These are phyloP conservation scores for Drosophila formosana DNA, from an alignment of 2,888 invertebrate species.

Conservation along the genomic window DNA sequence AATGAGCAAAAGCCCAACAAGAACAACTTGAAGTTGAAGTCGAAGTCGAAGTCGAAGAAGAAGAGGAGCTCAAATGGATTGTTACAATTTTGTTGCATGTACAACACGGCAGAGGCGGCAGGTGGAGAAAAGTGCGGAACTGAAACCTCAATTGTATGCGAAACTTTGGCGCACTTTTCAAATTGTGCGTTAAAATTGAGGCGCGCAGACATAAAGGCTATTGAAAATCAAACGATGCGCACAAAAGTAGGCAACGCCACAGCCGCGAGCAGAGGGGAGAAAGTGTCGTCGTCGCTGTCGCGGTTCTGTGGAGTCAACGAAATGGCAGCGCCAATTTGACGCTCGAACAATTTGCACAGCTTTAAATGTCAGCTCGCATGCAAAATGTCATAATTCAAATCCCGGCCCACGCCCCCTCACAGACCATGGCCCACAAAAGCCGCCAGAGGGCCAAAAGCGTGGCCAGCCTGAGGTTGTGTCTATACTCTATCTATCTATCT, in stretches of 20 bases:
- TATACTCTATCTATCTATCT: not conserved
- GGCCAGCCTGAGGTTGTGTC: constrained; percentile 35
- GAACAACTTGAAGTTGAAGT: not conserved
- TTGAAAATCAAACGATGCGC: constrained; percentile 76
- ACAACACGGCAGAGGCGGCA: constrained; percentile 39
- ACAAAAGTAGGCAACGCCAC: constrained; percentile 69
- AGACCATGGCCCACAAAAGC: constrained; percentile 12
- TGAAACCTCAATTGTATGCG: constrained; percentile 55
- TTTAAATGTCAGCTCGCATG: constrained; percentile 78
- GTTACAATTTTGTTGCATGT: constrained; percentile 60
- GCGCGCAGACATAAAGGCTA: constrained; percentile 59
- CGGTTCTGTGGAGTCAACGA: constrained; percentile 12
- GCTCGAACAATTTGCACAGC: constrained; percentile 80
- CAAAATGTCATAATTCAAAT: constrained; percentile 79
- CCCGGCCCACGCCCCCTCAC: not conserved
- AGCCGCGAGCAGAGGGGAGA: not conserved
- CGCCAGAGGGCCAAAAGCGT: constrained; percentile 30
- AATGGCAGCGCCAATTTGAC: constrained; percentile 78
- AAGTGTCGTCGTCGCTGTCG: constrained; percentile 23
- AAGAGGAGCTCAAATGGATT: constrained; percentile 35
- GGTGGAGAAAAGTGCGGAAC: not conserved
- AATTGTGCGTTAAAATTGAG: constrained; percentile 77
- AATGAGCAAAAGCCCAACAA: constrained; percentile 61
- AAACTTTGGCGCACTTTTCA: constrained; percentile 66
- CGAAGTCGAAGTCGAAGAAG: constrained; percentile 14